Evolutionary conservation across 92 coral and sea anemone species (phyloP).

Genomic region (Phenganax stokvisi): DNA sequence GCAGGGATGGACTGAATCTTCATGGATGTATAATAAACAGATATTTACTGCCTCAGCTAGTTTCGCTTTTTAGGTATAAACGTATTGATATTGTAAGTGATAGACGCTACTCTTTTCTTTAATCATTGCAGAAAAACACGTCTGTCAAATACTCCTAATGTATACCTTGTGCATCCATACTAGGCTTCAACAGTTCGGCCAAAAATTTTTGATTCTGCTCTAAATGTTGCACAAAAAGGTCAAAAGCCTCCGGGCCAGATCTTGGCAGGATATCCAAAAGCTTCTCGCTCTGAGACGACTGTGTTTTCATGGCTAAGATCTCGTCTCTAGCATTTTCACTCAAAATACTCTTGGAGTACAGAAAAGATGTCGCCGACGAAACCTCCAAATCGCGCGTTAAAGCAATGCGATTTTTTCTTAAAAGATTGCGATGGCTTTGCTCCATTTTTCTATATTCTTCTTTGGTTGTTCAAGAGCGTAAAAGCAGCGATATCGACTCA

Average conservation of each 20-base stretch:
- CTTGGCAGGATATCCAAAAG: conserved; percentile 58
- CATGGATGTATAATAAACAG: no score
- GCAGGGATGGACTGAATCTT: no score
- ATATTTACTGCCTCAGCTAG: no score
- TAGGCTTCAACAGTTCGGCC: conserved; percentile 22
- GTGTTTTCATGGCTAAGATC: conserved; percentile 43
- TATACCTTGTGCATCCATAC: background rate
- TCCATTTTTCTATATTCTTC: conserved; percentile 40
- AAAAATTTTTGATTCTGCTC: conserved; percentile 40
- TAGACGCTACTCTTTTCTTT: background rate
- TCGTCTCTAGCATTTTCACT: conserved; percentile 55
- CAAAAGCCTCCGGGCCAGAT: conserved; percentile 53
- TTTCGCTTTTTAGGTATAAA: no score
- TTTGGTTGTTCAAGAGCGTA: background rate
- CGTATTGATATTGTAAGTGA: no score
- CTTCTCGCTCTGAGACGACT: conserved; percentile 41
- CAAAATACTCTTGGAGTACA: conserved; percentile 45
- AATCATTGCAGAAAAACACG: background rate
- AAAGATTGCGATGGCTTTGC: conserved; percentile 49
- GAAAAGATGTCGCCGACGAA: conserved; percentile 36
- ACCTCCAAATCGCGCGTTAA: conserved; percentile 62
- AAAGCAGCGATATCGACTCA: conserved; percentile 3
- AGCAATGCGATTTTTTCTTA: conserved; percentile 46
- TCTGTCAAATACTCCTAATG: background rate
- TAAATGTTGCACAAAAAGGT: conserved; percentile 50